These are phyloP conservation scores for Grammomys dolichurus DNA, from an alignment of 2,113 vertebrate genomes.

Conservation along the genomic window DNA sequence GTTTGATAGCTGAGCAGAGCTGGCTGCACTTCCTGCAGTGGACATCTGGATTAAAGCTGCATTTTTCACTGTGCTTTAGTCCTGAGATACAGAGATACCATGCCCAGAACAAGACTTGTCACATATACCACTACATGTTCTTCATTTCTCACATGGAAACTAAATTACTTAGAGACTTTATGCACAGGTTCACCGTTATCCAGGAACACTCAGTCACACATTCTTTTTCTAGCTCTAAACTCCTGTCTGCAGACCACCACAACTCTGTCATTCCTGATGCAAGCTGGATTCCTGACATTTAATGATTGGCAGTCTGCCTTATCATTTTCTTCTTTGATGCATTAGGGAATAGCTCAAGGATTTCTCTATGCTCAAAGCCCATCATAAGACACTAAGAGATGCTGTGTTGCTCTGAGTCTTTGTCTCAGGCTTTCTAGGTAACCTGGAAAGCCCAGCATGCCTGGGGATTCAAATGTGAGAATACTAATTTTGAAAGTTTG, in stretches of 20 bases:
- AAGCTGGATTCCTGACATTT: background rate
- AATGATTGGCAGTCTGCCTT: background rate
- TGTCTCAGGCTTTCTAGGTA: background rate
- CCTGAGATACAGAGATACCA: background rate
- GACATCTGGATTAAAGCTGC: background rate
- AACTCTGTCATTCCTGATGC: background rate
- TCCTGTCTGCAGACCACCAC: background rate
- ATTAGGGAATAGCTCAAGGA: background rate
- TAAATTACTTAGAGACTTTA: background rate
- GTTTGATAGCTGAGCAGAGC: background rate
- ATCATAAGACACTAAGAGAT: background rate
- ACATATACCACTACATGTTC: background rate
- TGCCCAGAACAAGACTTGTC: background rate
- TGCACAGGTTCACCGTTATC: background rate
- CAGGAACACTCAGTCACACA: background rate
- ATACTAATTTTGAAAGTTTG: slow-evolving; percentile 35
- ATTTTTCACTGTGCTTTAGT: too few species aligned
- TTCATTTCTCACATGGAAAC: background rate
- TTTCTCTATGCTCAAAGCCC: background rate
- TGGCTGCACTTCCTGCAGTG: background rate
- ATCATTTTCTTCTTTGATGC: background rate
- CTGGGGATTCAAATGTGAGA: background rate
- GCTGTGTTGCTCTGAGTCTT: fast-evolving
- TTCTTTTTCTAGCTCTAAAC: background rate
- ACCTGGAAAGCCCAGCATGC: background rate